These are phyloP conservation scores for Rutpela maculata DNA, from an alignment of 2,888 invertebrate genomes.

Conservation along the genomic window DNA sequence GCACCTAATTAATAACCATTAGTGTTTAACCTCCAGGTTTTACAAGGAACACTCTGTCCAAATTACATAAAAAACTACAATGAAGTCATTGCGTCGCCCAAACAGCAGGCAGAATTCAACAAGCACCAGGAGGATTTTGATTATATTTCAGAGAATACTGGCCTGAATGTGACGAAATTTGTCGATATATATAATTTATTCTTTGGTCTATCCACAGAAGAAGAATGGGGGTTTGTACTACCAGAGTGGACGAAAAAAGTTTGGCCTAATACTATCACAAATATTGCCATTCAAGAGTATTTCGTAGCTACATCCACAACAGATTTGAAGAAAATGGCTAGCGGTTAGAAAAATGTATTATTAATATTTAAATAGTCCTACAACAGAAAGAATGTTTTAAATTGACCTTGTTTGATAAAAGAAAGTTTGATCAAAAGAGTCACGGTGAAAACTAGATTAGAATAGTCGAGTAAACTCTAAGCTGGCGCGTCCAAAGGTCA, in stretches of 20 bases:
- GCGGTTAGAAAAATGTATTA: conserved; percentile 37
- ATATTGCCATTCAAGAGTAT: conserved; percentile 51
- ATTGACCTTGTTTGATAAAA: no score
- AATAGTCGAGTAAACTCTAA: no score
- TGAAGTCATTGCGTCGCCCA: conserved; percentile 60
- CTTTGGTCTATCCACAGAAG: conserved; percentile 53
- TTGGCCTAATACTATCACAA: conserved; percentile 51
- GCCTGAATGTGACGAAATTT: conserved; percentile 48
- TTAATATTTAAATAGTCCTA: no score
- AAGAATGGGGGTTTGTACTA: conserved; percentile 51
- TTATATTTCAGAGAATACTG: conserved; percentile 58
- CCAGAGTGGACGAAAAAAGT: conserved; percentile 50
- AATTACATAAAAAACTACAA: conserved; percentile 51
- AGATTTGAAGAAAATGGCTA: conserved; percentile 50
- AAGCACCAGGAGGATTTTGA: conserved; percentile 73
- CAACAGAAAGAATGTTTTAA: no score
- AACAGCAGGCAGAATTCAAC: conserved; percentile 72
- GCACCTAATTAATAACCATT: neutral
- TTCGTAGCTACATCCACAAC: conserved; percentile 48
- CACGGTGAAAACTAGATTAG: no score
- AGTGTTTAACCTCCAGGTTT: conserved; percentile 44
- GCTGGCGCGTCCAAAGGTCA: no score
- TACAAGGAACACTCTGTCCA: conserved; percentile 57
- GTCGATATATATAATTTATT: conserved; percentile 48
- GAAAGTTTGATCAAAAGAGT: no score